Conservation (phyloP, 2,888 invertebrate genomes). For the Apamea monoglypha region DNA sequence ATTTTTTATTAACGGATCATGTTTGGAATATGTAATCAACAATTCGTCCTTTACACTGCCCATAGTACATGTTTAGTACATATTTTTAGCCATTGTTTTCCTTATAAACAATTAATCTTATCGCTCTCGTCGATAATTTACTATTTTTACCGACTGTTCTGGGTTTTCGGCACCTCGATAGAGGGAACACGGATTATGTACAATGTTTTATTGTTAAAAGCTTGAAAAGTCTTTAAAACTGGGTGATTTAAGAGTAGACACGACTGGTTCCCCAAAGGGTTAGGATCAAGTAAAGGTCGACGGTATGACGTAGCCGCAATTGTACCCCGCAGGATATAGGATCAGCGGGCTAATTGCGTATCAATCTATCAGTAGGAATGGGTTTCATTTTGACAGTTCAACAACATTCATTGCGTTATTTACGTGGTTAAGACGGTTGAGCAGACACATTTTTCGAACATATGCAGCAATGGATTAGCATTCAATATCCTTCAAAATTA, state of each 20-base stretch:
- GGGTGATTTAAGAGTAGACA: not conserved
- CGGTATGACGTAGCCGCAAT: no score
- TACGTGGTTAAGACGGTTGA: no score
- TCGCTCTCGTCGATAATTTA: slow-evolving; percentile 5
- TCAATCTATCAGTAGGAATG: no score
- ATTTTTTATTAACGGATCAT: not conserved
- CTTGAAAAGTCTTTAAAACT: not conserved
- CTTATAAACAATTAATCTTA: slow-evolving; percentile 32
- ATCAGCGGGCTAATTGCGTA: no score
- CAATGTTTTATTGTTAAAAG: not conserved
- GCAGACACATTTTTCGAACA: no score
- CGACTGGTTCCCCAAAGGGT: no score
- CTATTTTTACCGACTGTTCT: not conserved
- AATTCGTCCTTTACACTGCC: not conserved
- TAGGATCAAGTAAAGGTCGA: no score
- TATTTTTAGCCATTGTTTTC: slow-evolving; percentile 33
- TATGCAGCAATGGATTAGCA: no score
- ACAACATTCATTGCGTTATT: no score
- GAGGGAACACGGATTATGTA: not conserved
- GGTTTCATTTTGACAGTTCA: no score
- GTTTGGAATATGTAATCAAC: not conserved
- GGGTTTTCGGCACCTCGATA: not conserved
- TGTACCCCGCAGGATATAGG: no score
- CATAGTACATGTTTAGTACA: not conserved
- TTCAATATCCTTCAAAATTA: no score